Evolutionary conservation across 2,797 vertebrate genomes (phyloP).

Genomic region (Phoebastria nigripes): DNA sequence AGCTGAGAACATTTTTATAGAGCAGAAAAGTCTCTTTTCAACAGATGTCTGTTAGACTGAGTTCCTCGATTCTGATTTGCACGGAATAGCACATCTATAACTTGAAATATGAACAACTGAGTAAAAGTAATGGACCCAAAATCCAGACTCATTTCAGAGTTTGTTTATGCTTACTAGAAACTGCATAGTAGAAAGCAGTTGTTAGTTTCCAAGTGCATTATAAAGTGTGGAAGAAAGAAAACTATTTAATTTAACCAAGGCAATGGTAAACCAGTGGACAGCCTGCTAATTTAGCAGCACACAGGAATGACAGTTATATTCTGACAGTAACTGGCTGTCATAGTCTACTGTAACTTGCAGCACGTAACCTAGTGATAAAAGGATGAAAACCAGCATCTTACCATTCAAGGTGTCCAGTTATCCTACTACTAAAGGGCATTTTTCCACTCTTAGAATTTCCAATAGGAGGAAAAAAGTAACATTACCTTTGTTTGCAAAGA

Average conservation of each 20-base stretch:
- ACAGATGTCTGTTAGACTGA: not conserved
- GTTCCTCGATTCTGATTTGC: not conserved
- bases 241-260: not conserved
- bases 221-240: not conserved
- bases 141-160: not conserved
- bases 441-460: not conserved
- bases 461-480: not conserved
- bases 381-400: not conserved
- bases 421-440: not conserved
- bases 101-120: not conserved
- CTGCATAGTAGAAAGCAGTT: not conserved
- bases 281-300: not conserved
- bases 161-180: not conserved
- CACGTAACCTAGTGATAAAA: not conserved
- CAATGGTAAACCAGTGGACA: not conserved
- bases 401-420: not conserved
- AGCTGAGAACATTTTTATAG: not conserved
- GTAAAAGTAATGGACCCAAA: not conserved
- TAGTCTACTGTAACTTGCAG: not conserved
- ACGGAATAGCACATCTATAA: not conserved
- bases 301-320: not conserved
- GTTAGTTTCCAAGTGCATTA: not conserved
- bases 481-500: not conserved
- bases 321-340: not conserved
- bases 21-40: conserved; percentile 18